These are phyloP conservation scores for Tyrannus savana DNA, from an alignment of 2,113 vertebrate genomes.

Conservation along the genomic window DNA sequence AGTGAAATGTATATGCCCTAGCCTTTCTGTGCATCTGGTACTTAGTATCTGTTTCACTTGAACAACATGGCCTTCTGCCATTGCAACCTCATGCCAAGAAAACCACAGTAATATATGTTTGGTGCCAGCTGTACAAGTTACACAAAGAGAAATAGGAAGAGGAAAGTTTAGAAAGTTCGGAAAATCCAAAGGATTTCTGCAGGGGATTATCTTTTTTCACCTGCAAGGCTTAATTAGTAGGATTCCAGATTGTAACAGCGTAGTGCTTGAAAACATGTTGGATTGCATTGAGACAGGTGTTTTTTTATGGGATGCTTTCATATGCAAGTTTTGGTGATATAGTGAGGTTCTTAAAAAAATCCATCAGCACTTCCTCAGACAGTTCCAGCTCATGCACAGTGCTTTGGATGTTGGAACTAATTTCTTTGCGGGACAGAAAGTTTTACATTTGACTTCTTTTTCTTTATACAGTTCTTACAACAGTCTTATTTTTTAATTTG, in stretches of 20 bases:
- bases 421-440: not conserved
- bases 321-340: not conserved
- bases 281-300: not conserved
- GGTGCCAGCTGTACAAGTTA: not conserved
- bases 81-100: not conserved
- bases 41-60: not conserved
- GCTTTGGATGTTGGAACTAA: not conserved
- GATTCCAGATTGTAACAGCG: not conserved
- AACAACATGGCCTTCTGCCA: conserved; percentile 15
- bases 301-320: not conserved
- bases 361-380: not conserved
- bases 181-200: not conserved
- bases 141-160: not conserved
- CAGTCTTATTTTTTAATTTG: not conserved
- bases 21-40: not conserved
- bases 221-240: conserved; percentile 22
- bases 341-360: not conserved
- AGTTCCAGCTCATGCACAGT: not conserved
- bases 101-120: not conserved
- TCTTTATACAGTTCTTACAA: not conserved
- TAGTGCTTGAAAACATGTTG: not conserved
- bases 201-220: not conserved
- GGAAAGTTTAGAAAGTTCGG: not conserved
- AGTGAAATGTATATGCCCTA: not conserved
- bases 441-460: not conserved